These are phyloP conservation scores for Acridotheres tristis DNA, from an alignment of 2,797 vertebrate species.

Conservation along the genomic window DNA sequence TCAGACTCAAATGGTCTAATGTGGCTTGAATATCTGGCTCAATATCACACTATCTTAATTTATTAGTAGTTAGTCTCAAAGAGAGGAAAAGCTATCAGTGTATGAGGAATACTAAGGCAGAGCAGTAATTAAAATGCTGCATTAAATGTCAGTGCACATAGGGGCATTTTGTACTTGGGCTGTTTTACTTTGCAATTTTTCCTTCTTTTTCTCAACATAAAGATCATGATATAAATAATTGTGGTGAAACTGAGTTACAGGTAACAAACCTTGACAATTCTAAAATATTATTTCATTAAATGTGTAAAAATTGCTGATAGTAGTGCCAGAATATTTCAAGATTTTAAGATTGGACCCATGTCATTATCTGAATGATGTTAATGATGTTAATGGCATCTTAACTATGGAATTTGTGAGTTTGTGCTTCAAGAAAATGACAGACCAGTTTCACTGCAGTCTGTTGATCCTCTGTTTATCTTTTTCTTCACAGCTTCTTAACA, in stretches of 20 bases:
- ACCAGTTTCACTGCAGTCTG: background rate
- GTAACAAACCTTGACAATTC: background rate
- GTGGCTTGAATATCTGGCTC: background rate
- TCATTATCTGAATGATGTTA: background rate
- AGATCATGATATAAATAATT: background rate
- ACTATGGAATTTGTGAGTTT: background rate
- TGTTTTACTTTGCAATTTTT: background rate
- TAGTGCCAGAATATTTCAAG: background rate
- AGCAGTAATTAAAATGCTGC: background rate
- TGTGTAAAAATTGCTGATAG: background rate
- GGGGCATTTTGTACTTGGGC: background rate
- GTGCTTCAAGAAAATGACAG: background rate
- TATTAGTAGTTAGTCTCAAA: constrained; percentile 2
- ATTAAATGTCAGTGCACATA: background rate
- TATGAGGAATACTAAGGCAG: background rate
- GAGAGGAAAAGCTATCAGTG: background rate
- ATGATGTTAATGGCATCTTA: background rate
- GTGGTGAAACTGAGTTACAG: background rate
- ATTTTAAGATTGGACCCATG: background rate
- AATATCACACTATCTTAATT: background rate
- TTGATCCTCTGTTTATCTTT: background rate
- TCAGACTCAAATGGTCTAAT: constrained; percentile 16
- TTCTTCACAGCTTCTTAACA: background rate
- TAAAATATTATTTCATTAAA: background rate
- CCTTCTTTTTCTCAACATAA: background rate